Evolutionary conservation across 2,113 vertebrate genomes (phyloP), one percentile per base, ranked within the genome.

Genomic region (Zosterops japonicus): DNA sequence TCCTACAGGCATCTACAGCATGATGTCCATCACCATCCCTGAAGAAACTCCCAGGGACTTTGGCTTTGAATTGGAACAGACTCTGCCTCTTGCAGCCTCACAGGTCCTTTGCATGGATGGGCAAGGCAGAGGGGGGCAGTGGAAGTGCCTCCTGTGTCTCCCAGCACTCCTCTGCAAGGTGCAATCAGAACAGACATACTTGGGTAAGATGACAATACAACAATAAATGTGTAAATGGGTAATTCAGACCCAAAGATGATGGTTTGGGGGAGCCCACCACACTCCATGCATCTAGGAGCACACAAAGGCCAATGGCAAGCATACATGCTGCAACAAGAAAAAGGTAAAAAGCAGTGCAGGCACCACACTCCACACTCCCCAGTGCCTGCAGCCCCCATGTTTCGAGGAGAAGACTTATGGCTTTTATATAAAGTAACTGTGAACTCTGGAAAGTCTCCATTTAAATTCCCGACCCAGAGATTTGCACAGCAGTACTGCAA

Each of bases 401-500:
- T 78, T 59, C 4, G 5, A 71, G 44, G 55, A 70, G 47, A 83
- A 93, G 69, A 89, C 44, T 82, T 53, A 50, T 5, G 72, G 52
- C 61, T 95, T 92, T 95, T 75, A 84, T 49, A 84, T 41, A 75
- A 87, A 95, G 76, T 46, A 84, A 63, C 80, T 35, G 76, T 27
- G 80, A 96, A 80, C 63, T 77, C 47, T 46, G 74, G n/a, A 50
- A 95, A 94, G 64, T 41, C 46, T 56, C 97, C 71, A 35, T 68
- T 85, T 83, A 82, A 89, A 94, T 50, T 89, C 67, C 83, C 1
- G 17, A 90, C 93, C 74, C 74, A 85, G 83, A 89, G 93, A 93
- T 83, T 59, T 78, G 76, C 86, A 90, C 90, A 94, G 94, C 93
- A 85, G 86, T 79, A 24, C 56, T 68, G 67, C 27, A 16, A 84